Base-by-base conservation (phyloP, 2,113 vertebrate species). In the Prunella fulvescens region DNA sequence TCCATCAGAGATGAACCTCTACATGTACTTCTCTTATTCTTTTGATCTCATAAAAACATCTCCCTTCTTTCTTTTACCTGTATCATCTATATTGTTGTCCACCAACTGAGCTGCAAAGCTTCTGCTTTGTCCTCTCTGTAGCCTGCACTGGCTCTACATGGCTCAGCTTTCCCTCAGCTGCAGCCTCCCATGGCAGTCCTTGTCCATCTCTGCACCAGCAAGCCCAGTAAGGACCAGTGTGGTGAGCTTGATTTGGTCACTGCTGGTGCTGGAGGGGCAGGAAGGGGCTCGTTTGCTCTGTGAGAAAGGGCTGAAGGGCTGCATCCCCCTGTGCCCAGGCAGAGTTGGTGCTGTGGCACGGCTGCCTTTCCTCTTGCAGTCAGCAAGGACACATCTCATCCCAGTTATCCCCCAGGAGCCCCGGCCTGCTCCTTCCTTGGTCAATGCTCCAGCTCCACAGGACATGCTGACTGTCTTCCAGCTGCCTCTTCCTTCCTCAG, bases 211-310 rank as follows among this genome's bases (percentile, higher is more conserved):
- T 11, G 2, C 50, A 24, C 56, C 44, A 26, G 24, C 4, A 8
- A 42, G 40, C 66, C 76, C 70, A 29, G 61, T 24, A 45, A 67
- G 79, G 45, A 29, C 31, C 33, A 18, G 1, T 0, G 4, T 22
- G 79, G 12, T n/a, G 65, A 48, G 35, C 61, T 53, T 23, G 8
- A 2, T 44, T 19, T 1, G 3, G 73, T 39, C 64, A 4, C 65
- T 0, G 0, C 50, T 35, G 72, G 51, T 31, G 73, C 81, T 19
- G 48, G 33, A 35, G 48, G 78, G 69, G 26, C 16, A 13, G 44
- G 76, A 65, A 37, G 1, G 18, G 61, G 18, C 20, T 57, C 4
- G 0, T 67, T 26, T 58, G 77, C 80, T 42, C 40, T 0, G 0
- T 45, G 51, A 35, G 37, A 14, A 72, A 22, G 25, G 45, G 66